phyloP scores from a whole-genome alignment of 2,113 vertebrate species.

The Picathartes gymnocephalus region DNA sequence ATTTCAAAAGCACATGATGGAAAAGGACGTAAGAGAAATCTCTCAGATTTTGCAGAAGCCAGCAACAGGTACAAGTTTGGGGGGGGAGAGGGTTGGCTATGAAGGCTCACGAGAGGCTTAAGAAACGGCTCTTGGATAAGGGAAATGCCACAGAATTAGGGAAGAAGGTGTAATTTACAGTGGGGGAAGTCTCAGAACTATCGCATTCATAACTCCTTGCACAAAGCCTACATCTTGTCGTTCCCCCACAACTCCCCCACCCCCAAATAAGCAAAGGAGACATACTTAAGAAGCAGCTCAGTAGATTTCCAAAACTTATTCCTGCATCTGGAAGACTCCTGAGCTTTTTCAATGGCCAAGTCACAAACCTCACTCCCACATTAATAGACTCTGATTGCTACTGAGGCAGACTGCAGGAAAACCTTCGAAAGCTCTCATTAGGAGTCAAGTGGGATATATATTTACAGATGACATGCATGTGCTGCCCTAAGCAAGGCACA shows the following conservation, averaged over 20 bases:
- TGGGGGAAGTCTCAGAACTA: conserved; percentile 14
- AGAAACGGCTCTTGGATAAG: not conserved
- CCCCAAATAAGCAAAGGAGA: not conserved
- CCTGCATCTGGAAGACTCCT: conserved; percentile 45
- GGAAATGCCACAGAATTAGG: conserved; percentile 16
- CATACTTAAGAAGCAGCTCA: not conserved
- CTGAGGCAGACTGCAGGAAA: conserved; percentile 30
- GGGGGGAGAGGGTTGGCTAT: not conserved
- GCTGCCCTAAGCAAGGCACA: not conserved
- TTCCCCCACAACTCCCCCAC: not conserved
- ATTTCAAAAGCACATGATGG: not conserved
- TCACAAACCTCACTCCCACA: conserved; percentile 45
- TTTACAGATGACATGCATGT: not conserved
- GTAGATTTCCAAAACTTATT: not conserved
- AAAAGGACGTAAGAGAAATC: not conserved
- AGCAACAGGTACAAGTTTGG: not conserved
- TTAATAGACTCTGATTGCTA: conserved; percentile 30
- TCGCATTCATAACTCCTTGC: not conserved
- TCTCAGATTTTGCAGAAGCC: not conserved
- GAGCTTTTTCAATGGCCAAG: conserved; percentile 24
- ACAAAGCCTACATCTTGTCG: not conserved
- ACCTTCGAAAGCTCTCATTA: not conserved
- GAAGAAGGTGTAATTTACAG: conserved; percentile 27
- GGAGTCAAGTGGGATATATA: not conserved
- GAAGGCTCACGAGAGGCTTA: not conserved